Conservation (phyloP, 2,888 invertebrate species). For the Arrhopalites spinosus region DNA sequence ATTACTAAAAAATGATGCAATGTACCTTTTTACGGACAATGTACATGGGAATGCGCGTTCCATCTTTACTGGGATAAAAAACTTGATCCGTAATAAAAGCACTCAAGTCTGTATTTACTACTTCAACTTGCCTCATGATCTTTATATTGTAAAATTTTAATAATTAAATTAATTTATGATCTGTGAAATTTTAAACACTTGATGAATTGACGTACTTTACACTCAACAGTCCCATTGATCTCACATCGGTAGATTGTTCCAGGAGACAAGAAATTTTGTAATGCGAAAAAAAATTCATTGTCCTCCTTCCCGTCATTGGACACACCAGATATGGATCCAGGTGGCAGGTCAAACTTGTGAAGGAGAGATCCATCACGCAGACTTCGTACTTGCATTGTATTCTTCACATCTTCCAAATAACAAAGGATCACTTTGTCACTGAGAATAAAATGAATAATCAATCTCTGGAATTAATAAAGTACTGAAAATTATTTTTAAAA, state of each 20-base stretch:
- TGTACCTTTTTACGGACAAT: constrained; percentile 74
- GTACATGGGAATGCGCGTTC: constrained; percentile 94
- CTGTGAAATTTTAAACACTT: not conserved
- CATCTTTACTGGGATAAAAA: constrained; percentile 91
- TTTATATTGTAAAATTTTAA: constrained; percentile 56
- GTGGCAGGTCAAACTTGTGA: constrained; percentile 14
- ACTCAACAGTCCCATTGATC: not conserved
- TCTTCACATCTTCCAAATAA: constrained; percentile 83
- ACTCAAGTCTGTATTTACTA: constrained; percentile 22
- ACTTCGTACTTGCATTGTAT: constrained; percentile 20
- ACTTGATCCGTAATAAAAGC: constrained; percentile 84
- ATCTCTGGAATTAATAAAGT: too few relatives aligned
- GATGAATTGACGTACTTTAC: not conserved
- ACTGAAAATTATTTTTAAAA: too few relatives aligned
- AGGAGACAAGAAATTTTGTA: constrained; percentile 25
- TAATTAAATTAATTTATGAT: too few relatives aligned
- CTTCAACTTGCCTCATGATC: constrained; percentile 60
- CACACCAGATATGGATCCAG: constrained; percentile 18
- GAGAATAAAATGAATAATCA: not conserved
- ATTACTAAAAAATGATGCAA: not conserved
- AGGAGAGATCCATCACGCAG: not conserved
- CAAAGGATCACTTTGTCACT: constrained; percentile 79
- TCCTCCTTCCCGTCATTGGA: constrained; percentile 21
- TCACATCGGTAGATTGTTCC: constrained; percentile 22
- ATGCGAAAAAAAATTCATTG: constrained; percentile 30